Base-by-base conservation (phyloP, 2,797 vertebrate genomes). In the Pantherophis alleghaniensis region DNA sequence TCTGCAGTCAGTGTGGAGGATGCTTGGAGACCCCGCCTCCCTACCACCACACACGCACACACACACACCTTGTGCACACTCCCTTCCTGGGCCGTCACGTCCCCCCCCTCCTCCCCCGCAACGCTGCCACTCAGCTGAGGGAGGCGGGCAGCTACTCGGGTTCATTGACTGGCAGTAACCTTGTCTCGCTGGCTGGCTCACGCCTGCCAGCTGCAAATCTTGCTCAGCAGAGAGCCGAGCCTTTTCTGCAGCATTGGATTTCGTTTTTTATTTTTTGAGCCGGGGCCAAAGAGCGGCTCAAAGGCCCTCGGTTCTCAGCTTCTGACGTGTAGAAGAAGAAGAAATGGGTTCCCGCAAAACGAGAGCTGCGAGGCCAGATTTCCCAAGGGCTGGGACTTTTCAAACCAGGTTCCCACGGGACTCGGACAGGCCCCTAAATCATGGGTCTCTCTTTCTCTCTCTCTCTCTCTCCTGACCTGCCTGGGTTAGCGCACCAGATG, bases 131-230 rank as follows among this genome's bases (percentile, higher is more conserved):
- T 95, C 96, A 95, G 95, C 94, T 24, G 93, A 61, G 92, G 92
- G 59, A 26, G 20, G 13, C 5, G 42, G 2, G 92, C 94, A 95
- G 96, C 96, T 96, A 97, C 96, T 96, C 1, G 18, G 95, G 96
- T 97, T 96, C 97, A 96, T 94, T 97, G 97, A 96, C 96, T 97
- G 97, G 94, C 93, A 97, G 96, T 97, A 97, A 97, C 97, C 96
- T 94, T 2, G 20, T 47, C 37, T 47, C 20, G 37, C 20, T 47
- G 0, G 91, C 92, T 88, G 57, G 88, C 88, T 66, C 55, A 4
- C 18, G 88, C 90, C 89, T 0, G 47, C n/a, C 86, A 0, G 90
- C 94, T 57, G 91, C 13, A 0, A 7, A 13, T 26, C 69, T 0
- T 26, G 89, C 69, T 6, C 22, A n/a, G 4, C 28, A 7, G 32